Percentiles rank a stretch among this genome's conserved stretches.
These are phyloP conservation scores for Scaptodrosophila latifasciaeformis DNA, from an alignment of 2,888 invertebrate species.

Conservation along the genomic window DNA sequence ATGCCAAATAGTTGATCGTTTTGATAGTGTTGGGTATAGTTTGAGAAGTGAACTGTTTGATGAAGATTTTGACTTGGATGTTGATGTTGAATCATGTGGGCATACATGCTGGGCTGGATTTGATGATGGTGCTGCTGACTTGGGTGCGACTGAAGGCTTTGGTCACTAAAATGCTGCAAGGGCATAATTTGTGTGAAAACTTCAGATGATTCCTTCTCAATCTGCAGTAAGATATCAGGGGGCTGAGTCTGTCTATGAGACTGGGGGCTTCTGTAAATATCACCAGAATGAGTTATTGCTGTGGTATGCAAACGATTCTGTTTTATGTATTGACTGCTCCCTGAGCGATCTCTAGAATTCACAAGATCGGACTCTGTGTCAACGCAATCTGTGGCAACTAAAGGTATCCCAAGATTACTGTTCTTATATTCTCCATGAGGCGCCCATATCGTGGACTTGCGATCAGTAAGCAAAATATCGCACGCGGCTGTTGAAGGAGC, in stretches of 20 bases:
- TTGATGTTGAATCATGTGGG: conserved; percentile 42
- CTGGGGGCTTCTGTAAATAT: not conserved
- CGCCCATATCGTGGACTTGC: conserved; percentile 2
- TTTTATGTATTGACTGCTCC: conserved; percentile 7
- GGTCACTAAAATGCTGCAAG: conserved; percentile 32
- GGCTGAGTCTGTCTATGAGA: conserved; percentile 32
- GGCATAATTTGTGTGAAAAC: conserved; percentile 38
- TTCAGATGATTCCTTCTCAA: conserved; percentile 33
- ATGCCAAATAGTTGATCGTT: conserved; percentile 52
- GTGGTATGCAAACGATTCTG: conserved; percentile 17
- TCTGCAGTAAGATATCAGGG: conserved; percentile 42
- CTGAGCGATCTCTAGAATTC: not conserved
- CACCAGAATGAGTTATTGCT: not conserved
- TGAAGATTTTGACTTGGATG: conserved; percentile 20
- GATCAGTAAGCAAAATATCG: conserved; percentile 30
- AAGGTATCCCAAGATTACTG: too few species aligned
- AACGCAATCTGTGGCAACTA: too few species aligned
- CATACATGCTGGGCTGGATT: conserved; percentile 39
- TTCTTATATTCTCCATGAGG: not conserved
- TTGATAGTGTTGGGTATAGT: conserved; percentile 48
- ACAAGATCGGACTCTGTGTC: too few species aligned
- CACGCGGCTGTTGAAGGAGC: conserved; percentile 29
- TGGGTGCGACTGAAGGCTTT: conserved; percentile 17
- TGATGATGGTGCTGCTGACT: conserved; percentile 38
- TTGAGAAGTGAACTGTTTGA: conserved; percentile 29